phyloP scores from a whole-genome alignment of 2,888 invertebrate species.

The Acrobasis consociella region DNA sequence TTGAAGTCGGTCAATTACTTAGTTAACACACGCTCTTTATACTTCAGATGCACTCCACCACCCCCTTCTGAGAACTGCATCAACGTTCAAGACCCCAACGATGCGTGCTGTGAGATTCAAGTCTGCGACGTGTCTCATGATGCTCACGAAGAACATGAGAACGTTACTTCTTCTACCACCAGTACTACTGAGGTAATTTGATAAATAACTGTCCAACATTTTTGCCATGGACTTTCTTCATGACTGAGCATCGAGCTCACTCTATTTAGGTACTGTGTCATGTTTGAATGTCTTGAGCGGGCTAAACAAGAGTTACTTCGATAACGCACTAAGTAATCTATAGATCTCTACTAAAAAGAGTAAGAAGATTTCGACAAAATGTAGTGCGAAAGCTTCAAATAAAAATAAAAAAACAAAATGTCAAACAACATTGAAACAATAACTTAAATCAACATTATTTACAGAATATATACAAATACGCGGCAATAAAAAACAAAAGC shows the following conservation, averaged over 20 bases:
- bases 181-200: slow-evolving; percentile 39
- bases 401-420: no score
- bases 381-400: no score
- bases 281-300: no score
- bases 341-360: no score
- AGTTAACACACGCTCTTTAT: background rate
- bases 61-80: slow-evolving; percentile 88
- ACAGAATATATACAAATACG: slow-evolving; percentile 3
- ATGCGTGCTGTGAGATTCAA: slow-evolving; percentile 92
- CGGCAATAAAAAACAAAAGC: background rate
- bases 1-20: no score
- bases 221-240: no score
- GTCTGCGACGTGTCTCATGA: slow-evolving; percentile 93
- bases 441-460: background rate
- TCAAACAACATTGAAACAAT: background rate
- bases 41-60: slow-evolving; percentile 83
- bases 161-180: slow-evolving; percentile 46
- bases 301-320: no score
- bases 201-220: no score
- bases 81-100: slow-evolving; percentile 90
- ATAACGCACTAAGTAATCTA: no score
- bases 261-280: no score
- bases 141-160: slow-evolving; percentile 85
- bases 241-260: no score
- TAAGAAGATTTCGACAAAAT: no score